Evolutionary conservation across 2,113 vertebrate species (phyloP).

Genomic region (Abramis brama): DNA sequence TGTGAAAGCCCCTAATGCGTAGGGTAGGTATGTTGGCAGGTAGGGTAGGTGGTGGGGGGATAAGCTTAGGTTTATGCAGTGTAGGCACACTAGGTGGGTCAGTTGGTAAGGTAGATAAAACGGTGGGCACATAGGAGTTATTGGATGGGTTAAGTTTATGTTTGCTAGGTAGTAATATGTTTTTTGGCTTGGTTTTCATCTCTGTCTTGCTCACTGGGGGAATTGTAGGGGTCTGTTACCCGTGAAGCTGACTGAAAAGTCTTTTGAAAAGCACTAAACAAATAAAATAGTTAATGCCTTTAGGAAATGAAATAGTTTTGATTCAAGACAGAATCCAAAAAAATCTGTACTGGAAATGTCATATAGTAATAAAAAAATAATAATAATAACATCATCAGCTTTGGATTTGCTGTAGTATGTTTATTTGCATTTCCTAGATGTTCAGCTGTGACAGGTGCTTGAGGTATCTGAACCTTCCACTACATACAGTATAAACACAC

Average conservation of each 20-base stretch:
- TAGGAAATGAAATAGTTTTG: background rate
- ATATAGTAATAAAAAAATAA: background rate
- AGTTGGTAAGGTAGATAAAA: too few relatives aligned
- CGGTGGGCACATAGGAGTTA: too few relatives aligned
- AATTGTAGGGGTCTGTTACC: background rate
- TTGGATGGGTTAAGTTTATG: background rate
- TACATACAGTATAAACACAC: conserved; percentile 60
- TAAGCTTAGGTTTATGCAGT: too few relatives aligned
- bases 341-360: background rate
- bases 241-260: background rate
- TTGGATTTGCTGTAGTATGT: background rate
- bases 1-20: too few relatives aligned
- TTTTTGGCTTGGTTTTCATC: background rate
- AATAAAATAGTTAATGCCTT: background rate
- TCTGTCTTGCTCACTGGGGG: background rate
- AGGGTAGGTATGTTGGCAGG: background rate
- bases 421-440: background rate
- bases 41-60: background rate
- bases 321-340: background rate
- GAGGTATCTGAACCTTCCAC: background rate
- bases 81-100: background rate
- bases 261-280: background rate
- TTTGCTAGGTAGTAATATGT: background rate
- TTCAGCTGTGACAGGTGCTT: conserved; percentile 11
- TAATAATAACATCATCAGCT: background rate